phyloP scores from a whole-genome alignment of 2,797 vertebrate genomes.

The Anabas testudineus region DNA sequence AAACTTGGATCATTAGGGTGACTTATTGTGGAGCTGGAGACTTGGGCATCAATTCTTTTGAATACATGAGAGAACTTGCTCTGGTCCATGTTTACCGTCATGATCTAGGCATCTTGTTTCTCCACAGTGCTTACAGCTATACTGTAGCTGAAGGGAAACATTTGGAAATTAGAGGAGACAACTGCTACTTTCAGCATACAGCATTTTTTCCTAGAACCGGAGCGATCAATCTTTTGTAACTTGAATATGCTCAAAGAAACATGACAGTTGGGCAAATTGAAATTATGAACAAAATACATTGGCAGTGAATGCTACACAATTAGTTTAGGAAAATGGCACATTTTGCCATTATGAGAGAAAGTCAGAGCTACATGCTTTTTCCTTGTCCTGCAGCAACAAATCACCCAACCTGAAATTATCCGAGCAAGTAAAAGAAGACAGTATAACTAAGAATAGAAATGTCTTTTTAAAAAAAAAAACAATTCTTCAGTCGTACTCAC shows the following conservation, averaged over 20 bases:
- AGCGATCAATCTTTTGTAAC: slow-evolving; percentile 80
- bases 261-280: slow-evolving; percentile 75
- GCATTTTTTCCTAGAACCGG: slow-evolving; percentile 62
- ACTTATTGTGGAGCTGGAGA: slow-evolving; percentile 79
- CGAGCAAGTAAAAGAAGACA: slow-evolving; percentile 55
- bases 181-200: slow-evolving; percentile 61
- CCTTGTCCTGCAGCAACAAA: slow-evolving; percentile 48
- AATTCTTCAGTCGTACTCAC: slow-evolving; percentile 63
- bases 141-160: slow-evolving; percentile 54
- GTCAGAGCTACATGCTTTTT: slow-evolving; percentile 43
- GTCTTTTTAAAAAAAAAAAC: slow-evolving; percentile 70
- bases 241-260: slow-evolving; percentile 61
- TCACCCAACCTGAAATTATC: slow-evolving; percentile 58
- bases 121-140: slow-evolving; percentile 35
- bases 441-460: slow-evolving; percentile 73
- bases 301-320: slow-evolving; percentile 67
- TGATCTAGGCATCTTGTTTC: slow-evolving; percentile 48
- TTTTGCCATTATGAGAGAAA: slow-evolving; percentile 50
- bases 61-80: slow-evolving; percentile 74
- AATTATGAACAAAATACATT: slow-evolving; percentile 73
- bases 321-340: slow-evolving; percentile 72
- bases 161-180: slow-evolving; percentile 58
- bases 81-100: slow-evolving; percentile 69
- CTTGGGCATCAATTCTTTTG: slow-evolving; percentile 78
- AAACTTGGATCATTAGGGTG: slow-evolving; percentile 85